phyloP scores from a whole-genome alignment of 2,797 vertebrate species.

The Sciaenops ocellatus region DNA sequence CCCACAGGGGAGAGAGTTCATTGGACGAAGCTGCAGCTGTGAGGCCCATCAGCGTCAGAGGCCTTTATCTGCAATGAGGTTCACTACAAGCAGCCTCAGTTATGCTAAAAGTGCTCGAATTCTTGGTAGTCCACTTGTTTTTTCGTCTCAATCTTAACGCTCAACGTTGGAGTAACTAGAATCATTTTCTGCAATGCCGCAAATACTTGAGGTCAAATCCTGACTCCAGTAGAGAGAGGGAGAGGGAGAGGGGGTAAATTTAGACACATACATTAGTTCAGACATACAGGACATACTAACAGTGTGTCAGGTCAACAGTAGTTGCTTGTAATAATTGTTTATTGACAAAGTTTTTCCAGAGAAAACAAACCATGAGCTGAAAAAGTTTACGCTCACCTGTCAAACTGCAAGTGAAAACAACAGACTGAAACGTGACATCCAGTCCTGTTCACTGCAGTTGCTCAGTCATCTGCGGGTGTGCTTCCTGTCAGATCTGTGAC shows the following conservation, averaged over 20 bases:
- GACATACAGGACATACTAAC: not conserved
- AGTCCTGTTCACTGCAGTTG: not conserved
- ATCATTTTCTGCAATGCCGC: not conserved
- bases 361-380: not conserved
- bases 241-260: not conserved
- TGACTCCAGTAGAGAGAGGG: not conserved
- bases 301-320: not conserved
- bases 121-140: slow-evolving; percentile 30
- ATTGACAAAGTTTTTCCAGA: not conserved
- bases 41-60: slow-evolving; percentile 44
- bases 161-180: not conserved
- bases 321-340: no score
- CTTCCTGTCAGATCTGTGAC: slow-evolving; percentile 68
- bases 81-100: slow-evolving; percentile 32
- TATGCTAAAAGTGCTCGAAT: slow-evolving; percentile 21
- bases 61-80: slow-evolving; percentile 45
- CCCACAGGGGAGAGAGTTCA: slow-evolving; percentile 38
- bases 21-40: slow-evolving; percentile 52
- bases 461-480: slow-evolving; percentile 26
- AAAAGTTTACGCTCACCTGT: not conserved
- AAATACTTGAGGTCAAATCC: not conserved
- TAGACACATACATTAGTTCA: not conserved
- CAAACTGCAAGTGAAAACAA: not conserved
- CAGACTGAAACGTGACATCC: not conserved
- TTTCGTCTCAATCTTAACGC: no score